Conservation (phyloP, 2,888 invertebrate species). For the Ormyrus labotus region DNA sequence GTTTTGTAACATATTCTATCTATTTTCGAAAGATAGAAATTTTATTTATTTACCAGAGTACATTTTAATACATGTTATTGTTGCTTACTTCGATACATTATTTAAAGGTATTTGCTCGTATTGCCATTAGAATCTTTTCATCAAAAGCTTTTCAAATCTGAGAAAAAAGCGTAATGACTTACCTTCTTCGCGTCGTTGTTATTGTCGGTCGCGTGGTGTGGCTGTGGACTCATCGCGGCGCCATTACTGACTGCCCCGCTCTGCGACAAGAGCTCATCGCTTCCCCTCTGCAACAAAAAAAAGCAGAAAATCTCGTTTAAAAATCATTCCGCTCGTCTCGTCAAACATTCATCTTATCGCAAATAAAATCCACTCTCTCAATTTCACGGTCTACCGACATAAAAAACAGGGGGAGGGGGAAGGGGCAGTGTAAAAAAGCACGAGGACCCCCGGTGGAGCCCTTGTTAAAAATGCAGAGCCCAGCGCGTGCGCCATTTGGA, state of each 20-base stretch:
- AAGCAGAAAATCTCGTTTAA: slow-evolving; percentile 28
- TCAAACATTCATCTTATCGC: slow-evolving; percentile 21
- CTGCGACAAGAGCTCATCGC: slow-evolving; percentile 97
- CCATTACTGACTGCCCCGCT: slow-evolving; percentile 93
- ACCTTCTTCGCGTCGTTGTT: slow-evolving; percentile 99
- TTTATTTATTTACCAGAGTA: too few species aligned
- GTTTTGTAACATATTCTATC: too few species aligned
- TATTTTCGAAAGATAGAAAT: too few species aligned
- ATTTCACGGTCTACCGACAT: slow-evolving; percentile 32
- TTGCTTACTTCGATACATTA: too few species aligned
- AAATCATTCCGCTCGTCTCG: slow-evolving; percentile 5
- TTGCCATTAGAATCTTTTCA: too few species aligned
- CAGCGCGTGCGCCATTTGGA: slow-evolving; percentile 6
- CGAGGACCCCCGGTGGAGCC: neutral
- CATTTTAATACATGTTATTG: too few species aligned
- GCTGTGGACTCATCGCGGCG: slow-evolving; percentile 90
- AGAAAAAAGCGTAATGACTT: slow-evolving; percentile 67
- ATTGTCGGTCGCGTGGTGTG: slow-evolving; percentile 88
- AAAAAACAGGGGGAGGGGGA: neutral
- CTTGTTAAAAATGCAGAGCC: slow-evolving; percentile 35
- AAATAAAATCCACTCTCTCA: slow-evolving; percentile 38
- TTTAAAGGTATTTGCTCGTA: too few species aligned
- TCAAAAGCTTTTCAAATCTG: too few species aligned
- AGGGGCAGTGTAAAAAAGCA: neutral
- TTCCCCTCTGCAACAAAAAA: slow-evolving; percentile 89